phyloP scores from a whole-genome alignment of 1,140 invertebrate genomes.

The Lanistes nyassanus region DNA sequence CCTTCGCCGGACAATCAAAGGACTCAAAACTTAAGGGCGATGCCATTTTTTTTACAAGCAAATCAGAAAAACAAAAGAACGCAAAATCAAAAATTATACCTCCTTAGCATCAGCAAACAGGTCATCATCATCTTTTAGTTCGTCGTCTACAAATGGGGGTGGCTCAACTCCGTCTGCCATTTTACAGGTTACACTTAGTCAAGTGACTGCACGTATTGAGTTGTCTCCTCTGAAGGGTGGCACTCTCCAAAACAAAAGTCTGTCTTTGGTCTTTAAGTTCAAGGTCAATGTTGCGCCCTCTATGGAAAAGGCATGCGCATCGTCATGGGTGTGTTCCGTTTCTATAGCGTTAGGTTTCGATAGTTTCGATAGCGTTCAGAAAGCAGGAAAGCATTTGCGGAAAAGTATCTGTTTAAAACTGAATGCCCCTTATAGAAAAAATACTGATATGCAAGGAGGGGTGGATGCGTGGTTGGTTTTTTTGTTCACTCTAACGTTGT shows the following conservation, averaged over 20 bases:
- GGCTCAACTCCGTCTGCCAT: conserved; percentile 67
- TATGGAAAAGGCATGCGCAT: not conserved
- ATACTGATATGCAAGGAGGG: too few relatives aligned
- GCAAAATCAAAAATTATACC: conserved; percentile 67
- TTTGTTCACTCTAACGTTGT: too few relatives aligned
- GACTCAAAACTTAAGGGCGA: too few relatives aligned
- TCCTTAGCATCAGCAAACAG: conserved; percentile 82
- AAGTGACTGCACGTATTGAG: conserved; percentile 43
- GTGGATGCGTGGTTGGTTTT: too few relatives aligned
- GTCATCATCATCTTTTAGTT: conserved; percentile 76
- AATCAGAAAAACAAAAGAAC: not conserved
- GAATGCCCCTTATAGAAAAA: too few relatives aligned
- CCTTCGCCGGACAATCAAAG: too few relatives aligned
- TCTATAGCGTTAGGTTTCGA: too few relatives aligned
- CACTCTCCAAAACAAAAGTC: not conserved
- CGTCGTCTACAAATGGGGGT: conserved; percentile 76
- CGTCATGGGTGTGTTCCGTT: too few relatives aligned
- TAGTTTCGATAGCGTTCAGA: too few relatives aligned
- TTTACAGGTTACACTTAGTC: conserved; percentile 50
- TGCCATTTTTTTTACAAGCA: not conserved
- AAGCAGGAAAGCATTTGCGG: too few relatives aligned
- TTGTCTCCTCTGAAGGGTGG: conserved; percentile 14
- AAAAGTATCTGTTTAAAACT: too few relatives aligned
- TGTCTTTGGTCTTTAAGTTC: not conserved
- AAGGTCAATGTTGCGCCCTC: not conserved